Percentiles rank a stretch among this genome's conserved stretches.
phyloP scores from a whole-genome alignment of 2,113 vertebrate species.

The Chloroceryle aenea region DNA sequence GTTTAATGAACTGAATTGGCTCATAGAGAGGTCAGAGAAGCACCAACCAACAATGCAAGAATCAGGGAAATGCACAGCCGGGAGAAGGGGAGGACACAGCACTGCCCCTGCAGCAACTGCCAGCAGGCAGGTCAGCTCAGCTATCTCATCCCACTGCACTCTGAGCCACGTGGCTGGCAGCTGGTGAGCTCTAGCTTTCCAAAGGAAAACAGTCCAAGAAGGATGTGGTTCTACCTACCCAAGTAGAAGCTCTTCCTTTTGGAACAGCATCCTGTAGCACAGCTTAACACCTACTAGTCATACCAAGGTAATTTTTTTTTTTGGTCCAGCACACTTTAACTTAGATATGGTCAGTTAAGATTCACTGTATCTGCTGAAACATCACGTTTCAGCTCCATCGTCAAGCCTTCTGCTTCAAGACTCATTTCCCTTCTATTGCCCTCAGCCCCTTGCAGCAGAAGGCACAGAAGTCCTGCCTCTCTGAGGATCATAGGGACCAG shows the following conservation, averaged over 20 bases:
- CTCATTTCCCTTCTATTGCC: rapidly evolving
- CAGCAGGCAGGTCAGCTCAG: not conserved
- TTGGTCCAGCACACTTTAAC: not conserved
- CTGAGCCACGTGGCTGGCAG: not conserved
- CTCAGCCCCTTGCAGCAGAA: not conserved
- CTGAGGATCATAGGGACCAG: not conserved
- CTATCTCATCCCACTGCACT: not conserved
- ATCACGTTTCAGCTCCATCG: not conserved
- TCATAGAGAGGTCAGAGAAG: constrained; percentile 12
- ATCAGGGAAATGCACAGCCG: not conserved
- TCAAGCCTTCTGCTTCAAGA: not conserved
- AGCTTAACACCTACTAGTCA: not conserved
- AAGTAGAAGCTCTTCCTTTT: not conserved
- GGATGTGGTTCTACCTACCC: too few species aligned
- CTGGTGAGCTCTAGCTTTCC: not conserved
- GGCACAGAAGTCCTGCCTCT: not conserved
- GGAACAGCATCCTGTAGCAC: not conserved
- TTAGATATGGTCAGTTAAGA: rapidly evolving
- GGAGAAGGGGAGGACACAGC: not conserved
- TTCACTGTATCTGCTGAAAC: not conserved
- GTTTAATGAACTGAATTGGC: constrained; percentile 41
- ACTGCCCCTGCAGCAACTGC: not conserved
- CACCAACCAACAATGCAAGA: not conserved
- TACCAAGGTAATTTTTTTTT: not conserved
- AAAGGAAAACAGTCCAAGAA: not conserved